Conservation (phyloP, 2,797 vertebrate genomes). For the Capromys pilorides region DNA sequence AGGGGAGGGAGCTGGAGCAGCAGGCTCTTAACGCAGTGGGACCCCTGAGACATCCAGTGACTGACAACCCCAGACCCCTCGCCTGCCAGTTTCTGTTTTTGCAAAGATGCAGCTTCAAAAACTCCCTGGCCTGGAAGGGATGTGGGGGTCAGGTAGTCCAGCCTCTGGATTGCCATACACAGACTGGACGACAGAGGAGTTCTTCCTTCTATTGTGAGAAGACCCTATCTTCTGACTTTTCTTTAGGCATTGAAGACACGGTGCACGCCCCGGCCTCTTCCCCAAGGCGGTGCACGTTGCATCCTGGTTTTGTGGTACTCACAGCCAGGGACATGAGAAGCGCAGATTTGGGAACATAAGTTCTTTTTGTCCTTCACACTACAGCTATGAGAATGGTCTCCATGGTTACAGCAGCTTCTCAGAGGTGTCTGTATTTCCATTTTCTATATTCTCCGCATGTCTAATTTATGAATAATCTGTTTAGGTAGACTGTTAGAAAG, state of each 20-base stretch:
- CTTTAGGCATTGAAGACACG: neutral
- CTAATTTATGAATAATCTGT: conserved; percentile 70
- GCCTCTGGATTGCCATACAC: neutral
- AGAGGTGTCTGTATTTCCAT: conserved; percentile 53
- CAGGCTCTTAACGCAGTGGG: conserved; percentile 69
- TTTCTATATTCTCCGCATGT: conserved; percentile 49
- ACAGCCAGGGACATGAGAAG: neutral
- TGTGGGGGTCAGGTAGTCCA: conserved; percentile 40
- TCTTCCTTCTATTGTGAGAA: neutral
- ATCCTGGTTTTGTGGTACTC: neutral
- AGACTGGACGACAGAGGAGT: neutral
- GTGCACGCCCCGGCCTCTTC: accelerated
- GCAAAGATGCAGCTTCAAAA: conserved; percentile 50
- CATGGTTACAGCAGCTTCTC: conserved; percentile 71
- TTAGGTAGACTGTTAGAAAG: conserved; percentile 61
- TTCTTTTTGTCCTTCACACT: conserved; percentile 64
- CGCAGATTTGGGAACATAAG: conserved; percentile 20
- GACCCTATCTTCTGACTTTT: neutral
- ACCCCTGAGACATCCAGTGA: conserved; percentile 22
- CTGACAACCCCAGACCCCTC: conserved; percentile 29
- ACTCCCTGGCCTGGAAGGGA: conserved; percentile 63
- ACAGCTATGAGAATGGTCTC: conserved; percentile 64
- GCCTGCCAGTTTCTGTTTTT: conserved; percentile 62
- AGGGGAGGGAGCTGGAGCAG: neutral
- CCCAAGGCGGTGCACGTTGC: neutral